These are phyloP conservation scores for Leptoclinus maculatus DNA, from an alignment of 2,797 vertebrate species.

Conservation along the genomic window DNA sequence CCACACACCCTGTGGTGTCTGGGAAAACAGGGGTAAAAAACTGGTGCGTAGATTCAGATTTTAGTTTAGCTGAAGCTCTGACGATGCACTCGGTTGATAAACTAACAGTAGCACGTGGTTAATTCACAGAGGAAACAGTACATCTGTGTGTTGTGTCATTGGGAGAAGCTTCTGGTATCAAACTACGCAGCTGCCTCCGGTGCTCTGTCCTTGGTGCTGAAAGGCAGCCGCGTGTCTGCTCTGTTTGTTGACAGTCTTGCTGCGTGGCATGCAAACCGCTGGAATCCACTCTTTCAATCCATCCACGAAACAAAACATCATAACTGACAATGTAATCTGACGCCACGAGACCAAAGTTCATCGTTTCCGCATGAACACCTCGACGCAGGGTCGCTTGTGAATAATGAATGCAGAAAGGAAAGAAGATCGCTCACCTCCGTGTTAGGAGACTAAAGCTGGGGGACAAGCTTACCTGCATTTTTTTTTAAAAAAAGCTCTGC, in stretches of 20 bases:
- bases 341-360: constrained; percentile 24
- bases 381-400: background rate
- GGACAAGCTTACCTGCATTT: constrained; percentile 46
- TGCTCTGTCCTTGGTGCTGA: constrained; percentile 71
- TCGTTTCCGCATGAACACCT: background rate
- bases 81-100: background rate
- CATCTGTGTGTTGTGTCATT: background rate
- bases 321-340: background rate
- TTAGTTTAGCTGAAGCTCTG: background rate
- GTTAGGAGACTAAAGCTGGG: background rate
- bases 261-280: background rate
- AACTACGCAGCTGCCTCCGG: constrained; percentile 62
- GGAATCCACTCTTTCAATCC: background rate
- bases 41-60: background rate
- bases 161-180: constrained; percentile 3
- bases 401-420: constrained; percentile 11
- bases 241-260: constrained; percentile 25
- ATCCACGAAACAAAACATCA: background rate
- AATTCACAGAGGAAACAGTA: background rate
- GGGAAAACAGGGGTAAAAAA: constrained; percentile 3
- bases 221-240: constrained; percentile 14
- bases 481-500: background rate
- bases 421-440: constrained; percentile 13
- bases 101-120: background rate
- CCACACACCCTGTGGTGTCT: constrained; percentile 16